A percentile compares a stretch with the other conserved stretches of the same genome.
Evolutionary conservation across 2,888 invertebrate species (phyloP).

Genomic region (Aphidoletes aphidimyza): DNA sequence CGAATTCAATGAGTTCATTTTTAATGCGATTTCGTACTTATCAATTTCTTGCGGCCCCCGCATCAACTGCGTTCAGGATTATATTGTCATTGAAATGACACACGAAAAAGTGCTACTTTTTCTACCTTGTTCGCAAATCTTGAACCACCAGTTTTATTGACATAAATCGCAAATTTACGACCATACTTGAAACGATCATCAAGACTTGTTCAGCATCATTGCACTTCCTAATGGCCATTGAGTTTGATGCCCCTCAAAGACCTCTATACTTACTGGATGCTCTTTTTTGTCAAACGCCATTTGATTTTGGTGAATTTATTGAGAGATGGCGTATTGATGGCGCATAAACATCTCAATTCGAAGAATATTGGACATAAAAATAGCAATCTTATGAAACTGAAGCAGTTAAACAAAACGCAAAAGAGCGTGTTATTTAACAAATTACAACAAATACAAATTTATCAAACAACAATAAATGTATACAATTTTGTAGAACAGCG

Average conservation of each 20-base stretch:
- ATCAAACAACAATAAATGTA: neutral
- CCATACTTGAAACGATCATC: neutral
- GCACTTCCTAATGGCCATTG: neutral
- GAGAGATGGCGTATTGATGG: too few relatives aligned
- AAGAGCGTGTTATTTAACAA: neutral
- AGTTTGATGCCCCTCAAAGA: too few relatives aligned
- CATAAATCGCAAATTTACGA: too few relatives aligned
- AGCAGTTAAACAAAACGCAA: neutral
- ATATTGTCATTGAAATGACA: neutral
- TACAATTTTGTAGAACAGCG: neutral
- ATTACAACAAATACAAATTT: neutral
- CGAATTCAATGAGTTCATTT: neutral
- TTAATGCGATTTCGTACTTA: slow-evolving; percentile 32
- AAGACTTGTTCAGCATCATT: neutral
- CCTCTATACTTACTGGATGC: too few relatives aligned
- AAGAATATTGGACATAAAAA: too few relatives aligned
- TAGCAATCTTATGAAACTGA: neutral
- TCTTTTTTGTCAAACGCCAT: too few relatives aligned
- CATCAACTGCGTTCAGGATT: neutral
- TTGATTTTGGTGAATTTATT: too few relatives aligned
- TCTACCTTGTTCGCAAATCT: neutral
- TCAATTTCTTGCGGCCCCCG: neutral
- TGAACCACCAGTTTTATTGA: too few relatives aligned
- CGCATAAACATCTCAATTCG: too few relatives aligned
- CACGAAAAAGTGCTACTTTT: neutral